Conservation (phyloP, 2,888 invertebrate genomes). For the Allolobophora icterica region DNA sequence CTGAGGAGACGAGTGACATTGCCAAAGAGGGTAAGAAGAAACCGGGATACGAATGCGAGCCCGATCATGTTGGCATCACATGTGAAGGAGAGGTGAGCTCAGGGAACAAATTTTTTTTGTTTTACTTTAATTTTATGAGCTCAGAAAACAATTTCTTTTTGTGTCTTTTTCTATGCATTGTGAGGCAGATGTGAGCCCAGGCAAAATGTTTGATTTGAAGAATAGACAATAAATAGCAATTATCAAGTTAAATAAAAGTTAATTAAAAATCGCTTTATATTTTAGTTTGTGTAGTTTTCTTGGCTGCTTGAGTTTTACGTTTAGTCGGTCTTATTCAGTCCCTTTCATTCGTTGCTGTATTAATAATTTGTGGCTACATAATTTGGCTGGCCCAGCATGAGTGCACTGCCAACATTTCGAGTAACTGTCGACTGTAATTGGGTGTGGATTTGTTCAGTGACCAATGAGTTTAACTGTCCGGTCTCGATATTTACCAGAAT, state of each 20-base stretch:
- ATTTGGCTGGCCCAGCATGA: too few species aligned
- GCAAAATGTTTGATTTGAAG: not conserved
- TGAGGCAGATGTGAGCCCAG: too few species aligned
- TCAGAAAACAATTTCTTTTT: too few species aligned
- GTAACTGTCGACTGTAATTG: not conserved
- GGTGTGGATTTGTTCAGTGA: not conserved
- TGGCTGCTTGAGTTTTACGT: not conserved
- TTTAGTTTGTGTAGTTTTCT: too few species aligned
- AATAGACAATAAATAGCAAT: not conserved
- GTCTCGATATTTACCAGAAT: too few species aligned
- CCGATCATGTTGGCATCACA: slow-evolving; percentile 36
- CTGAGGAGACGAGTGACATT: not conserved
- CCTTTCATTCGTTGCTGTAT: not conserved
- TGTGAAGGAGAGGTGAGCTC: slow-evolving; percentile 46
- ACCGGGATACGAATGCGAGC: not conserved
- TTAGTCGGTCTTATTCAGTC: not conserved
- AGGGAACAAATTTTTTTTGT: not conserved
- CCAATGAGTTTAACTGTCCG: too few species aligned
- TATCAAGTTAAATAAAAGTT: not conserved
- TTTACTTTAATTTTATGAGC: not conserved
- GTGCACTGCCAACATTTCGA: not conserved
- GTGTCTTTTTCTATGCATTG: too few species aligned
- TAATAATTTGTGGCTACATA: not conserved
- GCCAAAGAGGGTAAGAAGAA: slow-evolving; percentile 27
- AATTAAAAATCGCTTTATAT: not conserved